Evolutionary conservation across 2,797 vertebrate genomes (phyloP).

Genomic region (Chaetodon trifasciatus): DNA sequence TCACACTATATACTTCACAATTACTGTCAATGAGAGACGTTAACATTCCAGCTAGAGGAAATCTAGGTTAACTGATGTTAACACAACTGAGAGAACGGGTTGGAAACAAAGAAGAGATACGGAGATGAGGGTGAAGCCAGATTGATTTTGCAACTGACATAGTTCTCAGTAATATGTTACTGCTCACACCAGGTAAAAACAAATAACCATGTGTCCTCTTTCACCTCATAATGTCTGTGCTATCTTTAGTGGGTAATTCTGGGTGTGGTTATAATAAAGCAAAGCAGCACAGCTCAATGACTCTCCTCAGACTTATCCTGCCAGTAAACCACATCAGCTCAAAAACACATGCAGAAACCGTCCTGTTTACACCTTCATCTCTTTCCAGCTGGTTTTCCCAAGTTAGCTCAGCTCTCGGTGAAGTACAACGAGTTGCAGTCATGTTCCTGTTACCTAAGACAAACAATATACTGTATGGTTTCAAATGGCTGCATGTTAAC

Average conservation of each 20-base stretch:
- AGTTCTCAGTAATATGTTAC: background rate
- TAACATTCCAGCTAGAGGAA: slow-evolving; percentile 32
- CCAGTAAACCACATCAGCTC: slow-evolving; percentile 17
- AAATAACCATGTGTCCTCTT: slow-evolving; percentile 25
- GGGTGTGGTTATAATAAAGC: slow-evolving; percentile 42
- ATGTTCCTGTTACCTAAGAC: slow-evolving; percentile 10
- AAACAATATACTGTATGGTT: background rate
- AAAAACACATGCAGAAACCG: background rate
- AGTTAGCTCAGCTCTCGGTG: background rate
- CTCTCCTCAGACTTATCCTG: background rate
- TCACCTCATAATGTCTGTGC: background rate
- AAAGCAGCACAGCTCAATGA: slow-evolving; percentile 29
- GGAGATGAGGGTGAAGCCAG: slow-evolving; percentile 1
- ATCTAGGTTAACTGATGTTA: slow-evolving; percentile 15
- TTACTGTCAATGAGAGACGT: slow-evolving; percentile 29
- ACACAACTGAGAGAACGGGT: background rate
- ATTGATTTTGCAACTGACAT: slow-evolving; percentile 13
- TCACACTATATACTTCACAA: slow-evolving; percentile 35
- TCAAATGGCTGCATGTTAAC: slow-evolving; percentile 1
- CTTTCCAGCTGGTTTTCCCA: background rate
- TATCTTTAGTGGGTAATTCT: slow-evolving; percentile 32
- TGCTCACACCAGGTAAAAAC: slow-evolving; percentile 32
- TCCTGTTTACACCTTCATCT: background rate
- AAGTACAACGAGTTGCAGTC: background rate
- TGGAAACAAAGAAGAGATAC: background rate